Percentiles rank a stretch among this genome's conserved stretches.
phyloP scores from a whole-genome alignment of 2,888 invertebrate genomes.

The Latrodectus elegans region DNA sequence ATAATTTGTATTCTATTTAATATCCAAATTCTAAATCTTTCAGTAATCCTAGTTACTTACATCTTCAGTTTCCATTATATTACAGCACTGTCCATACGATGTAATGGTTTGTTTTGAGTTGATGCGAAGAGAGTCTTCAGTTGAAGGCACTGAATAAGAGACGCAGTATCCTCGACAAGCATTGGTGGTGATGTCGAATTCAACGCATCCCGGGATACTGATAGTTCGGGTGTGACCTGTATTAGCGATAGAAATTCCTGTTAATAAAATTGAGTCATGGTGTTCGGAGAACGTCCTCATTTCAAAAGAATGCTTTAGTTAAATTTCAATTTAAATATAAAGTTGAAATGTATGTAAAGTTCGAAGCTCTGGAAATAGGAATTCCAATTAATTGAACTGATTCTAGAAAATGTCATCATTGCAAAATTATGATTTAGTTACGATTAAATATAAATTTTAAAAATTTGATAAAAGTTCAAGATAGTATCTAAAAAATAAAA shows the following conservation, averaged over 20 bases:
- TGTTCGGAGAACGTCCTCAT: not conserved
- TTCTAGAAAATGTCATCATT: too few relatives aligned
- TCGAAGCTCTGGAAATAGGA: too few relatives aligned
- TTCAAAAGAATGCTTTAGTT: too few relatives aligned
- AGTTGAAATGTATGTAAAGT: not conserved
- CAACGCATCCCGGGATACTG: slow-evolving; percentile 88
- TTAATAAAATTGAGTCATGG: not conserved
- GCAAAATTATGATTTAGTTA: too few relatives aligned
- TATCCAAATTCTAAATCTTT: not conserved
- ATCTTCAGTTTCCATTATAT: slow-evolving; percentile 90
- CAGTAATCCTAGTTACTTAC: slow-evolving; percentile 77
- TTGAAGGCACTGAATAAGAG: slow-evolving; percentile 88
- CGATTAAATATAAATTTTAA: too few relatives aligned
- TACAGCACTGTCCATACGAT: slow-evolving; percentile 90
- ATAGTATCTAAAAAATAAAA: too few relatives aligned
- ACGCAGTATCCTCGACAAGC: slow-evolving; percentile 91
- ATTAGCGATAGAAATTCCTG: not conserved
- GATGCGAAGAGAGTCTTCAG: slow-evolving; percentile 76
- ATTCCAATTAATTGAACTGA: too few relatives aligned
- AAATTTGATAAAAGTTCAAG: too few relatives aligned
- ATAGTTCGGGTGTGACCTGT: slow-evolving; percentile 86
- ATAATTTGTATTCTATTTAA: not conserved
- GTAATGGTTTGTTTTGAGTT: slow-evolving; percentile 80
- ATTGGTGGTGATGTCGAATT: slow-evolving; percentile 88
- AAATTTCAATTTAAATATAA: not conserved